Evolutionary conservation across 2,113 vertebrate species (phyloP), one percentile per base, ranked within the genome.

Genomic region (Micromys minutus): DNA sequence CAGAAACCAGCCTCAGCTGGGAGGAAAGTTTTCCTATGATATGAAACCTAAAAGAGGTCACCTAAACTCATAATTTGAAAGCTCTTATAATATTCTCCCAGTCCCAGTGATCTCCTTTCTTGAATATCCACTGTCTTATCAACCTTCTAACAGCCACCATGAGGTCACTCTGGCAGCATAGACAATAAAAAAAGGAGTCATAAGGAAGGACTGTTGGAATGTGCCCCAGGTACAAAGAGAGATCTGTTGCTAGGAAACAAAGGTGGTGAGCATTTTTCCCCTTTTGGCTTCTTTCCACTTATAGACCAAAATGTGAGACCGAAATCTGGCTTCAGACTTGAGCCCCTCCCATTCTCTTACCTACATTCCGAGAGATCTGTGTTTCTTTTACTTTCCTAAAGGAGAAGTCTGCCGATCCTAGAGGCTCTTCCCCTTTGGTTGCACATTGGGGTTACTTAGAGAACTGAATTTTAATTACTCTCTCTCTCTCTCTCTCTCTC

Each of bases 41-140:
- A 67, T 39, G 59, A 92, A 95, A 87, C 13, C 17, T 85, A 69
- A 81, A 95, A 67, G 45, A 93, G 69, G 67, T 83, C 88, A 96
- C n/a, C 55, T 22, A 39, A 90, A 69, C 61, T 94, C 67, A 79
- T 52, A 86, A 93, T 36, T 85, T 77, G 71, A 67, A 94, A 19
- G 85, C 17, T 26, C 55, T 26, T 76, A 52, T 0, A 71, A 19
- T 59, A 39, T 91, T 63, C 57, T 39, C 45, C 24, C 26, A 69
- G 55, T 34, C 39, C 17, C 55, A 86, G 52, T 59, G 61, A 39
- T 39, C 47, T 79, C 80, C 5, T 87, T 34, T n/a, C 26, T 22
- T 55, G 45, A 26, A 75, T 74, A 92, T 50, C 47, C 1, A 0
- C 8, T 39, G 47, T 12, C 79, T 92, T 47, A 50, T 39, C 52